Evolutionary conservation across 2,888 invertebrate species (phyloP).

Genomic region (Minunthozetes semirufus): DNA sequence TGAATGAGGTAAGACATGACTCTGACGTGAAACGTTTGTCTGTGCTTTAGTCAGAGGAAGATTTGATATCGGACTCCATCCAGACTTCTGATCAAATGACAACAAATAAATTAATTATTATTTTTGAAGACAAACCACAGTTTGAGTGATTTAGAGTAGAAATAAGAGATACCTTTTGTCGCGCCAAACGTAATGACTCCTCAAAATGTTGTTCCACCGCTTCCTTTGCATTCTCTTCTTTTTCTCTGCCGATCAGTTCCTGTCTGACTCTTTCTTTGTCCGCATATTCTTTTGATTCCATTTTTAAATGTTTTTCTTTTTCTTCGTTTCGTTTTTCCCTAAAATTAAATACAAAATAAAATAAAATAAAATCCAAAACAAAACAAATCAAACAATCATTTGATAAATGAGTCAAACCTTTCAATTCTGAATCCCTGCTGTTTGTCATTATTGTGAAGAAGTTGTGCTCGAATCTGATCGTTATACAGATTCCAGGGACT

Average conservation of each 20-base stretch:
- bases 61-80: constrained; percentile 39
- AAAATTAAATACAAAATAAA: neutral
- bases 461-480: constrained; percentile 21
- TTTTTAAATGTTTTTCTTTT: constrained; percentile 44
- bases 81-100: constrained; percentile 33
- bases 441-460: constrained; percentile 10
- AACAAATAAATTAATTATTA: neutral
- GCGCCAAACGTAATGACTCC: constrained; percentile 69
- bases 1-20: constrained; percentile 30
- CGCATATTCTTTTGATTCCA: constrained; percentile 43
- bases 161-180: constrained; percentile 60
- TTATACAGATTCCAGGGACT: constrained; percentile 21
- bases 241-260: constrained; percentile 50
- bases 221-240: constrained; percentile 45
- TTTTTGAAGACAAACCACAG: neutral
- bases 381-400: no score
- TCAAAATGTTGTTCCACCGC: constrained; percentile 82
- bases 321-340: constrained; percentile 36
- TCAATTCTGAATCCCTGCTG: constrained; percentile 14
- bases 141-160: no score
- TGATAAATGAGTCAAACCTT: neutral
- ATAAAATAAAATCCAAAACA: no score
- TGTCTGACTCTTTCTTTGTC: constrained; percentile 52
- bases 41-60: constrained; percentile 32
- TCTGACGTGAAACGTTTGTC: constrained; percentile 28